phyloP scores from a whole-genome alignment of 2,888 invertebrate genomes.

The Stegophylla sp. region DNA sequence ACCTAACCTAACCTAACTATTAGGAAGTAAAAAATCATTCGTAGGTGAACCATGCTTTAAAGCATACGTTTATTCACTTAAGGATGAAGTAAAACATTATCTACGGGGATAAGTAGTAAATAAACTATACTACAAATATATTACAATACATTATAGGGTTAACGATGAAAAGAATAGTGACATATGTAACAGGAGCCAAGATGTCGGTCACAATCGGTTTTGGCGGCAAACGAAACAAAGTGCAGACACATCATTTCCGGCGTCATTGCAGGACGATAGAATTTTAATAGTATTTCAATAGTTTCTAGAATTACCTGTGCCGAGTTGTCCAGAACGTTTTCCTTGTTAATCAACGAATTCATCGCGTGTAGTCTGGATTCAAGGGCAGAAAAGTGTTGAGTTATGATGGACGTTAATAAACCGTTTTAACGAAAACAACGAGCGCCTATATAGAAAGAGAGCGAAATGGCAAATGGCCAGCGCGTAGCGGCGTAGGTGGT shows the following conservation, averaged over 20 bases:
- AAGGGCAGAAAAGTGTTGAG: too few species aligned
- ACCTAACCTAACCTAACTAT: background rate
- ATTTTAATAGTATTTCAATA: background rate
- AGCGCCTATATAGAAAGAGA: too few species aligned
- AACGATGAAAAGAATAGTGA: too few species aligned
- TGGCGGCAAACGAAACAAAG: constrained; percentile 13
- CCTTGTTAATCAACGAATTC: constrained; percentile 23
- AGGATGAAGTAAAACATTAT: background rate
- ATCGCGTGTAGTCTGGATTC: background rate
- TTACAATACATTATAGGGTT: too few species aligned
- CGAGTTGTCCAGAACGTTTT: constrained; percentile 33
- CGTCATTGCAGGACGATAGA: background rate
- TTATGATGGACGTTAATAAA: background rate
- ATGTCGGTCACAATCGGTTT: background rate
- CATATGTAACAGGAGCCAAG: background rate
- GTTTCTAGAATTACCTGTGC: background rate
- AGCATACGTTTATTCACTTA: background rate
- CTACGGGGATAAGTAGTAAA: background rate
- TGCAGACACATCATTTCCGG: background rate
- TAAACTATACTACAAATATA: background rate
- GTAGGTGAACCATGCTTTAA: background rate
- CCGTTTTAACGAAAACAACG: background rate
- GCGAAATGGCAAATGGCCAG: background rate
- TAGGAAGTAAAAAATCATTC: background rate
- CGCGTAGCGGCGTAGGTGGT: background rate